These are phyloP conservation scores for Scolopax mira DNA, from an alignment of 2,113 vertebrate species.

Conservation along the genomic window DNA sequence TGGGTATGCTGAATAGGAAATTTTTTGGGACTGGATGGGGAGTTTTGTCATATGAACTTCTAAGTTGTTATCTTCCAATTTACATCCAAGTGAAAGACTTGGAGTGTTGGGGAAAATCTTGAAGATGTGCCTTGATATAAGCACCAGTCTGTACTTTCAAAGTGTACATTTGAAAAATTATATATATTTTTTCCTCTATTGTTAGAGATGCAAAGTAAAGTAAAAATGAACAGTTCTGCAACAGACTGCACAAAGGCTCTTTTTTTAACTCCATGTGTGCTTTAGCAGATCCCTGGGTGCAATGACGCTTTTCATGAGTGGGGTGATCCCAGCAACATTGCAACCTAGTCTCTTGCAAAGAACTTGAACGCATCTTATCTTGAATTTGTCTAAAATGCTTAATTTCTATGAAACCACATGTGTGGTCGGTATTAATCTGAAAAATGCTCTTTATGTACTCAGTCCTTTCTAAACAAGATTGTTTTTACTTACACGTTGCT, in stretches of 20 bases:
- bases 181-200: neutral
- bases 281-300: neutral
- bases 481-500: neutral
- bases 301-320: neutral
- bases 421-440: neutral
- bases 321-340: neutral
- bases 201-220: neutral
- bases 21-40: neutral
- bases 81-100: neutral
- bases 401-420: neutral
- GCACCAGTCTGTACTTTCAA: neutral
- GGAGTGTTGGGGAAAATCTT: neutral
- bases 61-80: neutral
- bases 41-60: neutral
- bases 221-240: neutral
- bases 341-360: neutral
- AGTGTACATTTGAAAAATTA: neutral
- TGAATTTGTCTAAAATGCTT: neutral
- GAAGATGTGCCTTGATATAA: neutral
- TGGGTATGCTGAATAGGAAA: neutral
- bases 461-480: neutral
- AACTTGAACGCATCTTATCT: neutral
- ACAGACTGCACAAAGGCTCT: neutral
- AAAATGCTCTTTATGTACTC: neutral
- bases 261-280: neutral